Base-by-base conservation (phyloP, 2,888 invertebrate species). In the Drosophila infuscata region DNA sequence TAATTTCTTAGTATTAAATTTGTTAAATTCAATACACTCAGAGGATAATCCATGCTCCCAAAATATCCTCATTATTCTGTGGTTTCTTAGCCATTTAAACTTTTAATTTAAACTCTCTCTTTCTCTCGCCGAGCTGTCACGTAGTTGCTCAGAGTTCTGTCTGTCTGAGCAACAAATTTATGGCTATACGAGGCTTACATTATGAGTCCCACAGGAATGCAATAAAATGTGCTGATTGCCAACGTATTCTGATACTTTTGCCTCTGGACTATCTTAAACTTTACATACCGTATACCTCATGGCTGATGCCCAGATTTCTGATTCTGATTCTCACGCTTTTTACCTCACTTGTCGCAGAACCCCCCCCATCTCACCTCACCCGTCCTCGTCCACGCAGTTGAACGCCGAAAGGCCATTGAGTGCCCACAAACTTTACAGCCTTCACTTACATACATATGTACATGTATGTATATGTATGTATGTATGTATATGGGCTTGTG, bases 181-280 rank as follows among this genome's bases (percentile, higher is more conserved):
- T 59, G 62, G 49, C 36, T 52, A n/a, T 43, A 17, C 38, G 61
- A 43, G 48, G 20, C 53, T 63, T 43, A 53, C 53, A 58, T 76
- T 76, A 76, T 65, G 77, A 53, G 62, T 77, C 78, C 74, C 76
- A 49, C 29, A 59, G 53, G 76, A 49, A 59, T 69, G 69, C 52
- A 62, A 43, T 66, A 74, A 69, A 69, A 65, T 77, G 76, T 65
- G 62, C 61, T 58, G 57, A 77, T 73, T 72, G 72, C 65, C 65
- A 51, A 38, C 43, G 54, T 51, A 33, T 35, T 63, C 30, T 32
- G 70, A 11, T 58, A 72, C 53, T 51, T 52, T 58, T 38, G 32
- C 11, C 29, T n/a, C 58, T 51, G n/a, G 41, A 32, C 48, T 51
- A n/a, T 59, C 51, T 32, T 29, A 30, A 46, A 43, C 57, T 32